Evolutionary conservation across 2,113 vertebrate genomes (phyloP).

Genomic region (Baryphthengus martii): DNA sequence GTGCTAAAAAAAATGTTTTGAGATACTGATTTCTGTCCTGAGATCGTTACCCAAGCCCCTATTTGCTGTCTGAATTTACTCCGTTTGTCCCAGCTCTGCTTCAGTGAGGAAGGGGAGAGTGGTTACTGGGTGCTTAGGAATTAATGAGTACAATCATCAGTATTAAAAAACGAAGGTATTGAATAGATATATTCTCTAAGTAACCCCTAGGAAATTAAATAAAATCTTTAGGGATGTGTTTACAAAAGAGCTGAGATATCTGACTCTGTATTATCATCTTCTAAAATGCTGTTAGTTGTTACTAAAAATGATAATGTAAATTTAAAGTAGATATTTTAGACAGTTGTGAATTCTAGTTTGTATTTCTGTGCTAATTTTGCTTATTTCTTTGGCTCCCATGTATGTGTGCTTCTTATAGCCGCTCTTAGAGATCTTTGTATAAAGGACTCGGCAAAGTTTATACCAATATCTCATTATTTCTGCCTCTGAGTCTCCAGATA

Average conservation of each 20-base stretch:
- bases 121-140: fast-evolving
- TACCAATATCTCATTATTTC: not conserved
- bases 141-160: fast-evolving
- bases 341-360: not conserved
- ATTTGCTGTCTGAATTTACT: not conserved
- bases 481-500: not conserved
- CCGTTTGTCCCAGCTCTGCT: not conserved
- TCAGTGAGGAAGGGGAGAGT: fast-evolving
- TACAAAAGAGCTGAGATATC: not conserved
- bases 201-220: not conserved
- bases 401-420: not conserved
- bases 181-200: not conserved
- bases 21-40: not conserved
- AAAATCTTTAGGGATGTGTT: not conserved
- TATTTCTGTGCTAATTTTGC: not conserved
- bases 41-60: not conserved
- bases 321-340: not conserved
- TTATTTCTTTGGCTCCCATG: not conserved
- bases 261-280: not conserved
- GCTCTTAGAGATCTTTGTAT: not conserved
- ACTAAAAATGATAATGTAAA: not conserved
- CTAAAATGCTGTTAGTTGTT: not conserved
- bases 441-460: not conserved
- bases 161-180: fast-evolving
- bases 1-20: not conserved